phyloP scores from a whole-genome alignment of 2,113 vertebrate genomes.

The Hippocampus comes region DNA sequence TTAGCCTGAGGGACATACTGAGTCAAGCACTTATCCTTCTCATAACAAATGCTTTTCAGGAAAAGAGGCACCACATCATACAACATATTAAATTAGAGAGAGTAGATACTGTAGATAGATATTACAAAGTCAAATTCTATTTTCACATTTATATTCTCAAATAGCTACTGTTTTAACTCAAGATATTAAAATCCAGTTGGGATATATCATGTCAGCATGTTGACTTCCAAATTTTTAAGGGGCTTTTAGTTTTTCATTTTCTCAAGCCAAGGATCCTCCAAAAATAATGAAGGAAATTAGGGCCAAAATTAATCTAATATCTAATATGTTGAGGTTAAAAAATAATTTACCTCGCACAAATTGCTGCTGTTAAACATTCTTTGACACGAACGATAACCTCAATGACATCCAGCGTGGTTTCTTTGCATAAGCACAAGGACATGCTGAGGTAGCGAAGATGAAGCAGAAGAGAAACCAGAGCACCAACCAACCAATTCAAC shows the following conservation, averaged over 20 bases:
- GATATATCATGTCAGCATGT: neutral
- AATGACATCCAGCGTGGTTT: slow-evolving; percentile 7
- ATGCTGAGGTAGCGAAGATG: slow-evolving; percentile 60
- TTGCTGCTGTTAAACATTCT: slow-evolving; percentile 25
- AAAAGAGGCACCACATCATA: neutral
- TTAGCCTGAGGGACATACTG: slow-evolving; percentile 27
- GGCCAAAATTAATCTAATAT: neutral
- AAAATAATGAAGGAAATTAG: neutral
- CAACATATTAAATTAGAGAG: neutral
- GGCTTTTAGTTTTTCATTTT: neutral
- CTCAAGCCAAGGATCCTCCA: neutral
- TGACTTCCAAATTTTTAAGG: neutral
- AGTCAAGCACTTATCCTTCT: slow-evolving; percentile 31
- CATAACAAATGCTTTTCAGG: slow-evolving; percentile 42
- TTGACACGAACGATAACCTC: slow-evolving; percentile 1
- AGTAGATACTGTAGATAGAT: no score
- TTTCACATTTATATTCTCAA: neutral
- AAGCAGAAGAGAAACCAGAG: slow-evolving; percentile 52
- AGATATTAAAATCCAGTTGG: neutral
- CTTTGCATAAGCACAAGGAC: slow-evolving; percentile 35
- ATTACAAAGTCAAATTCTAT: no score
- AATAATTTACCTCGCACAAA: slow-evolving; percentile 16
- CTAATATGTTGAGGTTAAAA: neutral
- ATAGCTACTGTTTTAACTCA: neutral
- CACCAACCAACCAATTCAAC: slow-evolving; percentile 9